Conservation (phyloP, 2,113 vertebrate species). For the Drymodes brunneopygia region DNA sequence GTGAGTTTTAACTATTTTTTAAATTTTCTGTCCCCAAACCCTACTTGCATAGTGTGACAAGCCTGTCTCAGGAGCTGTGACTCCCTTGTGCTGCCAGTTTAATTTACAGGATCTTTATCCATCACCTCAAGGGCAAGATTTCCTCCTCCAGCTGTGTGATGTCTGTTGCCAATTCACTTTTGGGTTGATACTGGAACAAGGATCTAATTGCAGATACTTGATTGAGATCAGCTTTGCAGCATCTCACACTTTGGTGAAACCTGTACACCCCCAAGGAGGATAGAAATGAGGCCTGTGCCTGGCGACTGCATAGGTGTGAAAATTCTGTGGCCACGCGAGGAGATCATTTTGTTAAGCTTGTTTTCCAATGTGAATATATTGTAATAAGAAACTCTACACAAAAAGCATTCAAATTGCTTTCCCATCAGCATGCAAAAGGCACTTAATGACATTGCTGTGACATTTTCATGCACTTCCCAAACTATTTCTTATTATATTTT, state of each 20-base stretch:
- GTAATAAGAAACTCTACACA: not conserved
- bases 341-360: not conserved
- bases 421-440: not conserved
- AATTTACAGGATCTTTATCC: not conserved
- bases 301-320: not conserved
- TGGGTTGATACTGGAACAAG: not conserved
- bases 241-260: not conserved
- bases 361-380: not conserved
- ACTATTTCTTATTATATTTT: not conserved
- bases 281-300: not conserved
- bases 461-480: not conserved
- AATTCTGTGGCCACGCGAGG: not conserved
- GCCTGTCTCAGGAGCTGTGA: not conserved
- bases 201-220: not conserved
- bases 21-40: not conserved
- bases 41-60: not conserved
- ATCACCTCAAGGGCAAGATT: not conserved
- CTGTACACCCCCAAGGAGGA: not conserved
- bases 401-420: not conserved
- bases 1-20: not conserved
- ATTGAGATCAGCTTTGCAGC: not conserved
- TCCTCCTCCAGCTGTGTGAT: not conserved
- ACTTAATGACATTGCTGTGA: not conserved
- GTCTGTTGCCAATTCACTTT: not conserved
- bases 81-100: not conserved